Percentiles rank a stretch among this genome's conserved stretches.
These are phyloP conservation scores for Rhinogobio ventralis DNA, from an alignment of 2,797 vertebrate species.

Conservation along the genomic window DNA sequence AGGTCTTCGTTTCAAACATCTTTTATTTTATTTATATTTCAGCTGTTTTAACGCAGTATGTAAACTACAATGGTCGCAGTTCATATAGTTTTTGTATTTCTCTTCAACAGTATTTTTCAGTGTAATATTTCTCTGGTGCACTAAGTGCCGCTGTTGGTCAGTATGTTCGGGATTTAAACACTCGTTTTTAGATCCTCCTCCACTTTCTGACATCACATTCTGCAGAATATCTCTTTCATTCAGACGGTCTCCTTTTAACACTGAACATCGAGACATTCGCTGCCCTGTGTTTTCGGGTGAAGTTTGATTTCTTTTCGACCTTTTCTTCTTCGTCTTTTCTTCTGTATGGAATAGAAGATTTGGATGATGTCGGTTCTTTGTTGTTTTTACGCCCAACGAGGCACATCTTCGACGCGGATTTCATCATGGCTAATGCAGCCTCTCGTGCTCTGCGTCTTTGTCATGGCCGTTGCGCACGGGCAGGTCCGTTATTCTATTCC, in stretches of 20 bases:
- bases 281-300: background rate
- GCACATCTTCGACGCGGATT: constrained; percentile 10
- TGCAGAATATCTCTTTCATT: constrained; percentile 11
- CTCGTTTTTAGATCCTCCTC: constrained; percentile 25
- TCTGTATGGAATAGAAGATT: background rate
- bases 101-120: background rate
- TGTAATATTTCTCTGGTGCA: constrained; percentile 63
- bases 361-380: constrained; percentile 39
- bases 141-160: constrained; percentile 77
- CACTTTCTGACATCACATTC: constrained; percentile 23
- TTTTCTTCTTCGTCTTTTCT: background rate
- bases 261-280: background rate
- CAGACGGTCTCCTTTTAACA: background rate
- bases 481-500: constrained; percentile 71
- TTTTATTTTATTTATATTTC: background rate
- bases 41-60: background rate
- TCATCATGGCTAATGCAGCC: constrained; percentile 31
- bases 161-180: constrained; percentile 19
- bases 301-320: no score
- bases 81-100: background rate
- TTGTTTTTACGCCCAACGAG: background rate
- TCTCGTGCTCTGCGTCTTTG: constrained; percentile 43
- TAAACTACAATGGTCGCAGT: background rate
- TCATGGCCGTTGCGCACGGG: constrained; percentile 44
- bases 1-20: background rate